Percentiles rank a stretch among this genome's conserved stretches.
Conservation (phyloP, 2,797 vertebrate species). For the Ctenopoma multispine region DNA sequence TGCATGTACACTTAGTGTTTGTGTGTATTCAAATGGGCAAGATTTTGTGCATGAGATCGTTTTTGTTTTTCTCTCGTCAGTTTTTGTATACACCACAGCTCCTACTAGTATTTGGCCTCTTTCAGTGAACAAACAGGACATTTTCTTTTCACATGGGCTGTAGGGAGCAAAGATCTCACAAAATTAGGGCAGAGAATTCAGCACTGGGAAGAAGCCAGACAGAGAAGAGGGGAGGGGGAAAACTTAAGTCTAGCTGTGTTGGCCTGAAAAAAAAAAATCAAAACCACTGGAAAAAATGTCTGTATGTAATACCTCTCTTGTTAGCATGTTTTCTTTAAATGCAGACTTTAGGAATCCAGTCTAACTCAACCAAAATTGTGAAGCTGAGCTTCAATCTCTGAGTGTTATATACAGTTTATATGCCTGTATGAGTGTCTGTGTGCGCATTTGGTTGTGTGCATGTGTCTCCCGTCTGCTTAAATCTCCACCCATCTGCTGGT, state of each 20-base stretch:
- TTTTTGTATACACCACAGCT: constrained; percentile 34
- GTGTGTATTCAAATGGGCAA: constrained; percentile 27
- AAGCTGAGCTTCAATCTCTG: neutral
- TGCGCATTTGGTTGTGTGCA: constrained; percentile 39
- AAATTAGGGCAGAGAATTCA: constrained; percentile 69
- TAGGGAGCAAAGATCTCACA: constrained; percentile 58
- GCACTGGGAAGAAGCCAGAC: constrained; percentile 41
- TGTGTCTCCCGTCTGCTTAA: constrained; percentile 66
- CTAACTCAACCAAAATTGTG: no score
- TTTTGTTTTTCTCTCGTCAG: constrained; percentile 22
- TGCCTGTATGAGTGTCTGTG: neutral
- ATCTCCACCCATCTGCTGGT: constrained; percentile 83
- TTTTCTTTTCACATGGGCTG: constrained; percentile 57
- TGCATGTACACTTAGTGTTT: neutral
- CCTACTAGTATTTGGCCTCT: constrained; percentile 48
- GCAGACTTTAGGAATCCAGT: constrained; percentile 20
- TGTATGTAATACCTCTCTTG: neutral
- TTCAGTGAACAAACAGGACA: constrained; percentile 46
- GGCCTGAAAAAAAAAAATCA: constrained; percentile 22
- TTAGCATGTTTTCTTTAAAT: constrained; percentile 7
- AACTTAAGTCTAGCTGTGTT: constrained; percentile 26
- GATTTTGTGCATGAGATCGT: constrained; percentile 19
- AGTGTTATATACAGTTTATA: constrained; percentile 19
- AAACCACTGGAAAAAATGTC: neutral
- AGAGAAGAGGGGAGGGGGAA: constrained; percentile 25